phyloP scores from a whole-genome alignment of 2,113 vertebrate genomes.

The Galeopterus variegatus region DNA sequence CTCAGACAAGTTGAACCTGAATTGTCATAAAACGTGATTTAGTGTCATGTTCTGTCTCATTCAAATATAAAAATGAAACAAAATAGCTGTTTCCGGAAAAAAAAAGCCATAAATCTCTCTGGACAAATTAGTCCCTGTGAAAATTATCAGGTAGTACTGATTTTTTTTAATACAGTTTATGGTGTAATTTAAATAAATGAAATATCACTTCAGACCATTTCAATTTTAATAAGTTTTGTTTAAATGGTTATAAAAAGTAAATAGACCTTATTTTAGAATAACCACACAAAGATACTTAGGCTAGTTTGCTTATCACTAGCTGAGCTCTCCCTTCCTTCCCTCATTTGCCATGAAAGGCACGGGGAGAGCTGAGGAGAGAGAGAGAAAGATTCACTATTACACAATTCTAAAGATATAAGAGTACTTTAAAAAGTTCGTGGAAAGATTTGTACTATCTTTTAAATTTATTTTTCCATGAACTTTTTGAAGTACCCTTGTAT shows the following conservation, averaged over 20 bases:
- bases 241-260: background rate
- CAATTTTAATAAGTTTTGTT: background rate
- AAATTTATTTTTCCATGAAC: too few relatives aligned
- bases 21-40: constrained; percentile 9
- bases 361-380: background rate
- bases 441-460: too few relatives aligned
- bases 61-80: constrained; percentile 28
- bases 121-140: background rate
- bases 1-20: background rate
- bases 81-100: background rate
- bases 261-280: background rate
- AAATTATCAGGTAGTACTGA: background rate
- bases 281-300: background rate
- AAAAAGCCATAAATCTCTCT: background rate
- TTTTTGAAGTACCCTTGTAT: too few relatives aligned
- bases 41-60: background rate
- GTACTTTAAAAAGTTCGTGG: too few relatives aligned
- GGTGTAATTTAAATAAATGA: background rate
- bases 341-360: background rate
- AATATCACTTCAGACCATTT: background rate
- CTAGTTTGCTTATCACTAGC: background rate
- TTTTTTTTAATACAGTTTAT: background rate
- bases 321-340: background rate
- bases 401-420: background rate
- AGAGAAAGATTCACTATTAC: background rate